Conservation (phyloP, 2,888 invertebrate genomes). For the Rhorus exstirpatorius region DNA sequence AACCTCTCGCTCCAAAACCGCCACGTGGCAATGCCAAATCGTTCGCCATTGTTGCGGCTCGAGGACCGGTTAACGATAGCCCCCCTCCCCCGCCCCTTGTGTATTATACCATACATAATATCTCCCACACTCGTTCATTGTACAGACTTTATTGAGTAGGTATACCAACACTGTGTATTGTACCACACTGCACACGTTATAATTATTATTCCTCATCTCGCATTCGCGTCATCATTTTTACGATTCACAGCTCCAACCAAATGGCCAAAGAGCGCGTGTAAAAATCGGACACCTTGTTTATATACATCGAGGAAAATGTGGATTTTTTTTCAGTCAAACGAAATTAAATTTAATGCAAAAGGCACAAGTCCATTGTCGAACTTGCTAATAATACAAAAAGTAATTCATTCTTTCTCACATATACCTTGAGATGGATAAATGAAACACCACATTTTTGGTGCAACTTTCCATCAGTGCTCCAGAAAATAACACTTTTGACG, state of each 20-base stretch:
- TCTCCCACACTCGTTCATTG: conserved; percentile 59
- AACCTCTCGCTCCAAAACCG: conserved; percentile 55
- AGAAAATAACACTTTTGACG: too few relatives aligned
- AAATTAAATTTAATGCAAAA: too few relatives aligned
- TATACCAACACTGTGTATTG: conserved; percentile 31
- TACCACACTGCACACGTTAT: conserved; percentile 36
- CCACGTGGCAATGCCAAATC: conserved; percentile 75
- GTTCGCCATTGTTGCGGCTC: conserved; percentile 83
- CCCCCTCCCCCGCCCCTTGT: conserved; percentile 53
- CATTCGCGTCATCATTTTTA: conserved; percentile 21
- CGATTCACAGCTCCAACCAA: conserved; percentile 1
- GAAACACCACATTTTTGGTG: too few relatives aligned
- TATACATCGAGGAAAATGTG: neutral
- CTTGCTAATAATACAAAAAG: too few relatives aligned
- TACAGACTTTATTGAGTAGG: conserved; percentile 47
- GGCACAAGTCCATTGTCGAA: too few relatives aligned
- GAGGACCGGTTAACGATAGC: conserved; percentile 78
- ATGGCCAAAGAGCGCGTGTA: neutral
- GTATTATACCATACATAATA: conserved; percentile 34
- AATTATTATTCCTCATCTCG: conserved; percentile 34
- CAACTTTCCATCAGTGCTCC: too few relatives aligned
- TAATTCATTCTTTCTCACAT: too few relatives aligned
- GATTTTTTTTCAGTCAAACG: too few relatives aligned
- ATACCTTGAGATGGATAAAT: too few relatives aligned
- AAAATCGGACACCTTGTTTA: neutral